phyloP scores from a whole-genome alignment of 2,113 vertebrate genomes.

The Procapra przewalskii region DNA sequence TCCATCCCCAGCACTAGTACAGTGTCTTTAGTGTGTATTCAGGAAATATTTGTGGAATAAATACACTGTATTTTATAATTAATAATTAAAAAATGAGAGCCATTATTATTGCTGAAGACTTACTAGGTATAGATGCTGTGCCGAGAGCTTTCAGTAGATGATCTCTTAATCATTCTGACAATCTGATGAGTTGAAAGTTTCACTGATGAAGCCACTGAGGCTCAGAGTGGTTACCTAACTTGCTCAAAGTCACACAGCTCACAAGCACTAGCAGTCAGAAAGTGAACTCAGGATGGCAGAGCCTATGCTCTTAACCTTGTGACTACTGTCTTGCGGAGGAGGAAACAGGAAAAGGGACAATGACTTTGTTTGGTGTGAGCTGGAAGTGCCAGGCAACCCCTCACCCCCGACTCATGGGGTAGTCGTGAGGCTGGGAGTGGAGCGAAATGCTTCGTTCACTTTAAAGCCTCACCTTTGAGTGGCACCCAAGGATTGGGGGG shows the following conservation, averaged over 20 bases:
- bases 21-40: neutral
- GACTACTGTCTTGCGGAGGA: neutral
- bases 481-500: neutral
- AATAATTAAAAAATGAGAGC: neutral
- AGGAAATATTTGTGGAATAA: neutral
- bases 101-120: neutral
- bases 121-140: neutral
- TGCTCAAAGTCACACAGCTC: neutral
- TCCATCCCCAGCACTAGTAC: neutral
- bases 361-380: neutral
- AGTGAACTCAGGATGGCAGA: neutral
- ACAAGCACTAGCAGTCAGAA: neutral
- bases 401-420: neutral
- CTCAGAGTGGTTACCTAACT: neutral
- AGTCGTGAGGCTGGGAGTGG: neutral
- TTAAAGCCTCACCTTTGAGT: neutral
- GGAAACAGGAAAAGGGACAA: neutral
- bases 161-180: neutral
- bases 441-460: neutral
- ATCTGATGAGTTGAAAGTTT: neutral
- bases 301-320: neutral
- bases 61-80: neutral
- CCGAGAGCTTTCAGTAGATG: neutral
- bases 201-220: neutral
- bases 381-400: neutral